Evolutionary conservation across 2,113 vertebrate genomes (phyloP).

Genomic region (Casuarius casuarius): DNA sequence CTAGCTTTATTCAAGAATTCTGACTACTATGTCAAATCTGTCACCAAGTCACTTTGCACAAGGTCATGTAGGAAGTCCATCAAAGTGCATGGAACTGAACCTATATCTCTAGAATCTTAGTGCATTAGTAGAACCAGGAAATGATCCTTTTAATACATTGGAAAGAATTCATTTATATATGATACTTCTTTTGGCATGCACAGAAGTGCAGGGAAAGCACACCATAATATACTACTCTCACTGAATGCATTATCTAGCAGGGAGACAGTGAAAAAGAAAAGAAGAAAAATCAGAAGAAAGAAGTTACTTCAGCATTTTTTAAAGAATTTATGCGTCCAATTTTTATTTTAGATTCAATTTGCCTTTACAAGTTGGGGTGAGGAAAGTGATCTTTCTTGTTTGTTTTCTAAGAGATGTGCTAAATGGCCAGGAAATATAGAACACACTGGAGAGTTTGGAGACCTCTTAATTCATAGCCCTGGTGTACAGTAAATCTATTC

Average conservation of each 20-base stretch:
- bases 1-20: not conserved
- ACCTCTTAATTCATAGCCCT: constrained; percentile 56
- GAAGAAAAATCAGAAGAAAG: not conserved
- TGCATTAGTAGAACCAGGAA: not conserved
- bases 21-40: not conserved
- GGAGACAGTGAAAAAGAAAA: not conserved
- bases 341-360: constrained; percentile 54
- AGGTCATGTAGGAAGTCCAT: not conserved
- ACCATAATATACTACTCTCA: not conserved
- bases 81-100: not conserved
- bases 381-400: constrained; percentile 38
- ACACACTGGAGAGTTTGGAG: constrained; percentile 34
- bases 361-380: not conserved
- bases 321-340: constrained; percentile 8
- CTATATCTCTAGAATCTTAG: not conserved
- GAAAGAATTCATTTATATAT: not conserved
- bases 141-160: not conserved
- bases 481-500: constrained; percentile 60
- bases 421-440: constrained; percentile 60
- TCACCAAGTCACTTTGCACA: not conserved
- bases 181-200: not conserved
- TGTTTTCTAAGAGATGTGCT: constrained; percentile 48
- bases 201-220: not conserved
- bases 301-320: constrained; percentile 27
- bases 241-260: not conserved